Evolutionary conservation across 2,888 invertebrate genomes (phyloP), one percentile per base, ranked within the genome.

Genomic region (Epistrophe eligans): DNA sequence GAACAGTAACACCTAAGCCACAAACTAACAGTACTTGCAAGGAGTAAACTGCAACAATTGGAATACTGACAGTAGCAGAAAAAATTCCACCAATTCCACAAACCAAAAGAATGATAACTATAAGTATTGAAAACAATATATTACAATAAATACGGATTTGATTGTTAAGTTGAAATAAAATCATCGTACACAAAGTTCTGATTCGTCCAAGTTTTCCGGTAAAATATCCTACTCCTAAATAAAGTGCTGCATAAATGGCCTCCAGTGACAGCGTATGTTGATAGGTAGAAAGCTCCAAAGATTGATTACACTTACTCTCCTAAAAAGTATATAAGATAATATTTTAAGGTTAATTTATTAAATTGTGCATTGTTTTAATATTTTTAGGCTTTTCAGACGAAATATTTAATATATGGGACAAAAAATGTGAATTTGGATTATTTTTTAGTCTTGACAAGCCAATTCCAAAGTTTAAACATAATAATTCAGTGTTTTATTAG

Each of bases 221-320:
- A 9, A 90, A 87, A 19, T 90, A 85, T 5, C 90, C 90, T 17
- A 90, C 90, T 8, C 89, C 43, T 5, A 89, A 77, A 70, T 90
- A 89, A 0, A 89, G 89, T 1, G 52, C 17, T 0, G 90, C 89
- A 79, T 90, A 91, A 35, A 91, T 89, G 0, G 90, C 7, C 88
- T 91, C 91, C 48, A 91, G 83, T 1, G 89, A 74, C 6, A 91
- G 64, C 6, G 91, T 90, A 77, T 91, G 90, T 28, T 90, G 88
- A 74, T 90, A 91, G 6, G 91, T 90, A 9, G 90, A 88, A 10
- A 91, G 84, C 74, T 91, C 91, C 11, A 91, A 85, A 17, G 88
- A 89, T 24, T 64, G 40, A 24, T 11, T 64, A 24, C 85, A 85
- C 5, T 74, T 52, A 2, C 1, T 73, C 5, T 57, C 60, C 84